Percentiles rank a stretch among this genome's conserved stretches.
These are phyloP conservation scores for Sclerurus mexicanus DNA, from an alignment of 2,113 vertebrate species.

Conservation along the genomic window DNA sequence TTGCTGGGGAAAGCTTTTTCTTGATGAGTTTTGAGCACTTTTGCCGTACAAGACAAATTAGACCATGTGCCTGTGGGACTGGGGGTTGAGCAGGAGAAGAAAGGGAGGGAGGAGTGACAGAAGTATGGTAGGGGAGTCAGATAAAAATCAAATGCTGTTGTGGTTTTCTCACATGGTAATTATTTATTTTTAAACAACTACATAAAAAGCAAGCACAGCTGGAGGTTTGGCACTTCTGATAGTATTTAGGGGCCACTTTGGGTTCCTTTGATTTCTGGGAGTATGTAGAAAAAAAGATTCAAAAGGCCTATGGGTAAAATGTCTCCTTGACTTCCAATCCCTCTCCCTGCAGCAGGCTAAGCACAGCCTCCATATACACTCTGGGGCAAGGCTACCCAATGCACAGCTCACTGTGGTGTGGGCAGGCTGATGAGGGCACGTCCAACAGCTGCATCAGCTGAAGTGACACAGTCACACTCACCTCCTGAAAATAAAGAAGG, in stretches of 20 bases:
- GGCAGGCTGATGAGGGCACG: accelerated
- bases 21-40: not conserved
- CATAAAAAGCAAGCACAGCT: not conserved
- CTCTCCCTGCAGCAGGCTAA: not conserved
- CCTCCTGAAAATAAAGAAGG: not conserved
- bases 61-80: not conserved
- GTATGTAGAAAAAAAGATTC: not conserved
- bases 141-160: not conserved
- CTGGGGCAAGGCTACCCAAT: not conserved
- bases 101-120: not conserved
- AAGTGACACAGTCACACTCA: not conserved
- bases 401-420: not conserved
- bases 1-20: not conserved
- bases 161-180: constrained; percentile 27
- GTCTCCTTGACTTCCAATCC: not conserved
- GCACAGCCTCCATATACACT: accelerated
- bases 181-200: constrained; percentile 39
- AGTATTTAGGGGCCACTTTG: not conserved
- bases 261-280: not conserved
- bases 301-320: not conserved
- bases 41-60: not conserved
- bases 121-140: not conserved
- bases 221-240: not conserved
- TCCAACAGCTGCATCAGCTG: not conserved
- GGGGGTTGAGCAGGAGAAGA: not conserved